Conservation (phyloP, 1,140 invertebrate genomes). For the Drosophila elegans region DNA sequence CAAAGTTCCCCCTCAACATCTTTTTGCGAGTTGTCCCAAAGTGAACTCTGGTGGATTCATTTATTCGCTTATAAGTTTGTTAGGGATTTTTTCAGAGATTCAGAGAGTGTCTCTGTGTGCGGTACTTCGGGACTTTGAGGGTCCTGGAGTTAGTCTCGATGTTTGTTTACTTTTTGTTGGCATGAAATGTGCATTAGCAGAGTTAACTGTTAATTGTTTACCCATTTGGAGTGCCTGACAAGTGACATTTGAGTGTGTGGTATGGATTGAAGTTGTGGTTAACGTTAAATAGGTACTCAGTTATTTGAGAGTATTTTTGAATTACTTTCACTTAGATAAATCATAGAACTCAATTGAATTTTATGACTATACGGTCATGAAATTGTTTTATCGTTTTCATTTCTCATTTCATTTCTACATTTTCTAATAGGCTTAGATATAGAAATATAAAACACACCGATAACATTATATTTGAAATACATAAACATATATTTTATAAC, state of each 20-base stretch:
- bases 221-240: slow-evolving; percentile 47
- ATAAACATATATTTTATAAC: too few relatives aligned
- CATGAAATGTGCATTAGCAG: slow-evolving; percentile 78
- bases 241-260: slow-evolving; percentile 19
- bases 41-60: slow-evolving; percentile 69
- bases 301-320: background rate
- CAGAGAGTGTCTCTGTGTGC: slow-evolving; percentile 15
- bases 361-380: background rate
- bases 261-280: slow-evolving; percentile 23
- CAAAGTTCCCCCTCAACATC: slow-evolving; percentile 1
- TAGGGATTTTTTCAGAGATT: slow-evolving; percentile 59
- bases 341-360: background rate
- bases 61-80: slow-evolving; percentile 69
- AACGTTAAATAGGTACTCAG: slow-evolving; percentile 1
- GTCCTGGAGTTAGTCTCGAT: slow-evolving; percentile 24
- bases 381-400: background rate
- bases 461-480: too few relatives aligned
- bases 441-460: too few relatives aligned
- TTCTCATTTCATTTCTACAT: too few relatives aligned
- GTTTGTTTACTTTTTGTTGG: slow-evolving; percentile 64
- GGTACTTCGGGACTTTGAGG: slow-evolving; percentile 7
- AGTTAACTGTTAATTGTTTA: slow-evolving; percentile 75
- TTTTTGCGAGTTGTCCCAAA: slow-evolving; percentile 29
- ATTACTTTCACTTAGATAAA: background rate
- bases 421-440: too few relatives aligned